Evolutionary conservation across 1,140 invertebrate species (phyloP).

Genomic region (Portunus trituberculatus): DNA sequence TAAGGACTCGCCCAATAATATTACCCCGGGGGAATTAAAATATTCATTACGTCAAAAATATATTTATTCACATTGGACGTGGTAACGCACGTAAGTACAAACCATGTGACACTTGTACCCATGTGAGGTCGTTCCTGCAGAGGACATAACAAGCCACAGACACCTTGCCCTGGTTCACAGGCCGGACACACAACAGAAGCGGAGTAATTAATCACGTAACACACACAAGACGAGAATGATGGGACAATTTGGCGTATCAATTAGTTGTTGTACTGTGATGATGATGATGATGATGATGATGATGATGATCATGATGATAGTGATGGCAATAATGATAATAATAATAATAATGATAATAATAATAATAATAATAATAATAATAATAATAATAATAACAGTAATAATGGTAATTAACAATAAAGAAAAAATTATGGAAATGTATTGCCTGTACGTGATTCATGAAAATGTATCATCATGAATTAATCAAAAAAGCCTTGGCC

Average conservation of each 20-base stretch:
- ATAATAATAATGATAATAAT: slow-evolving; percentile 26
- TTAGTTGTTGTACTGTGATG: no score
- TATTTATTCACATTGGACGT: slow-evolving; percentile 56
- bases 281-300: not conserved
- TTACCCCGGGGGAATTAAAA: not conserved
- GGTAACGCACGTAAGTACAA: slow-evolving; percentile 40
- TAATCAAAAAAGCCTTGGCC: no score
- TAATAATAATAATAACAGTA: not conserved
- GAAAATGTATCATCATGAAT: no score
- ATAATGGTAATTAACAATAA: no score
- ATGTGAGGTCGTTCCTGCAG: not conserved
- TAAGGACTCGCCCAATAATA: not conserved
- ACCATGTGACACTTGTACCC: slow-evolving; percentile 18
- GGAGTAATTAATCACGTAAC: not conserved
- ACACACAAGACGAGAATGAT: not conserved
- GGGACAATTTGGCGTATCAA: not conserved
- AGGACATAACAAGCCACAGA: not conserved
- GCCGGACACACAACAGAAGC: not conserved
- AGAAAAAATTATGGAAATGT: not conserved
- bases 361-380: not conserved
- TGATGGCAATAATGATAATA: not conserved
- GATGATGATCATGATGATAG: not conserved
- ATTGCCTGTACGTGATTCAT: not conserved
- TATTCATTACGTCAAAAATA: slow-evolving; percentile 34
- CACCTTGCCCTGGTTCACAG: not conserved